A percentile compares a stretch with the other conserved stretches of the same genome.
These are phyloP conservation scores for Valencia hispanica DNA, from an alignment of 2,797 vertebrate genomes.

Conservation along the genomic window DNA sequence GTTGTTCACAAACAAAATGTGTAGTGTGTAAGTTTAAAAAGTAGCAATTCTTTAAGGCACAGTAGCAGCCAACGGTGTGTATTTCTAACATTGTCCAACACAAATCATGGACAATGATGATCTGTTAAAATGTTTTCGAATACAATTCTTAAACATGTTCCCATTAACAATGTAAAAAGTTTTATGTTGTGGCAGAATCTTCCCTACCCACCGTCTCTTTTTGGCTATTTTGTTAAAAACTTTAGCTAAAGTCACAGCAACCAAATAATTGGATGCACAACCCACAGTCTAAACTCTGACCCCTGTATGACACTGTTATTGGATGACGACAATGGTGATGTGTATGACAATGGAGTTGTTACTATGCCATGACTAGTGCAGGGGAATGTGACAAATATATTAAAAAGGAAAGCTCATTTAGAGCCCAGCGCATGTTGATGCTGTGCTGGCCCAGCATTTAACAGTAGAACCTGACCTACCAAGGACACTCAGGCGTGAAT, in stretches of 20 bases:
- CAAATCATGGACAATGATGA: not conserved
- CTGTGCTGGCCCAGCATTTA: conserved; percentile 36
- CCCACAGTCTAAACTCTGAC: conserved; percentile 53
- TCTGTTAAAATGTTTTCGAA: no score
- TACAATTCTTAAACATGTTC: not conserved
- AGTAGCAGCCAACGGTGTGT: not conserved
- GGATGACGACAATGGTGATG: conserved; percentile 50
- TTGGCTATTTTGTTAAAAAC: no score
- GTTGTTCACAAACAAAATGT: not conserved
- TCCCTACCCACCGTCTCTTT: not conserved
- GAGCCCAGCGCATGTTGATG: conserved; percentile 26
- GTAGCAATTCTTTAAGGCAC: not conserved
- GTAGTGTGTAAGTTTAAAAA: not conserved
- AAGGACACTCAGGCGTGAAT: conserved; percentile 58
- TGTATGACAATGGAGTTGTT: conserved; percentile 45
- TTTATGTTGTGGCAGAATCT: not conserved
- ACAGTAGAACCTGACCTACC: conserved; percentile 51
- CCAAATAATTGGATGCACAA: conserved; percentile 23
- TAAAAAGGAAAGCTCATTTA: conserved; percentile 46
- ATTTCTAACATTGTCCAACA: not conserved
- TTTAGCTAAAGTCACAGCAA: conserved; percentile 29
- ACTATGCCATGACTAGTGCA: conserved; percentile 52
- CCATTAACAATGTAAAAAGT: conserved; percentile 1
- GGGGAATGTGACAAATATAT: conserved; percentile 54
- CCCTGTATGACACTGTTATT: conserved; percentile 46